Percentiles rank a stretch among this genome's conserved stretches.
These are phyloP conservation scores for Diglossa cyanea DNA, from an alignment of 2,797 vertebrate genomes.

Conservation along the genomic window DNA sequence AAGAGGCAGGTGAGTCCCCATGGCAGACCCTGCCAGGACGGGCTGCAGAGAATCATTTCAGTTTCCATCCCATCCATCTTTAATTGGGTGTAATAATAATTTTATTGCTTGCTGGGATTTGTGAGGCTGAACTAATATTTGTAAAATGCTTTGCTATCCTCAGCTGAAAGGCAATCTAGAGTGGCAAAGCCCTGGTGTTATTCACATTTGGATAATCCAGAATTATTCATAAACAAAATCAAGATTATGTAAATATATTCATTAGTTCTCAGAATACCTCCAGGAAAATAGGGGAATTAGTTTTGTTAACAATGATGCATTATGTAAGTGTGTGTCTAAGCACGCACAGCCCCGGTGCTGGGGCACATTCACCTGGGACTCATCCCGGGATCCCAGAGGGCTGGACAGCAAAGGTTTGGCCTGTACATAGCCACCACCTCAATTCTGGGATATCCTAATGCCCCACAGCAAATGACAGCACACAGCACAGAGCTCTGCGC, in stretches of 20 bases:
- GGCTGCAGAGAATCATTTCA: not conserved
- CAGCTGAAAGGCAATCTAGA: constrained; percentile 13
- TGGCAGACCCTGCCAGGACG: not conserved
- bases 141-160: constrained; percentile 18
- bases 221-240: constrained; percentile 59
- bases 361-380: not conserved
- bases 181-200: not conserved
- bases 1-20: rapidly evolving
- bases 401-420: not conserved
- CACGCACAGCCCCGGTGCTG: not conserved
- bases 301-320: constrained; percentile 43
- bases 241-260: constrained; percentile 64
- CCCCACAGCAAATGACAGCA: not conserved
- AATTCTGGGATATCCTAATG: not conserved
- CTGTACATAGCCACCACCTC: not conserved
- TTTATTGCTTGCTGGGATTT: constrained; percentile 44
- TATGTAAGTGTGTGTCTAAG: not conserved
- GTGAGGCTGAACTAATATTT: constrained; percentile 56
- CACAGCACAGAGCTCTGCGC: not conserved
- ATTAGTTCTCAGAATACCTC: constrained; percentile 44
- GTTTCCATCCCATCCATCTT: not conserved
- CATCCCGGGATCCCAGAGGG: rapidly evolving
- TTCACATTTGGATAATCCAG: constrained; percentile 48
- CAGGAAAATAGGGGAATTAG: constrained; percentile 53
- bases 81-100: constrained; percentile 43